phyloP scores from a whole-genome alignment of 1,140 invertebrate species.

The Brachystomella parvula region DNA sequence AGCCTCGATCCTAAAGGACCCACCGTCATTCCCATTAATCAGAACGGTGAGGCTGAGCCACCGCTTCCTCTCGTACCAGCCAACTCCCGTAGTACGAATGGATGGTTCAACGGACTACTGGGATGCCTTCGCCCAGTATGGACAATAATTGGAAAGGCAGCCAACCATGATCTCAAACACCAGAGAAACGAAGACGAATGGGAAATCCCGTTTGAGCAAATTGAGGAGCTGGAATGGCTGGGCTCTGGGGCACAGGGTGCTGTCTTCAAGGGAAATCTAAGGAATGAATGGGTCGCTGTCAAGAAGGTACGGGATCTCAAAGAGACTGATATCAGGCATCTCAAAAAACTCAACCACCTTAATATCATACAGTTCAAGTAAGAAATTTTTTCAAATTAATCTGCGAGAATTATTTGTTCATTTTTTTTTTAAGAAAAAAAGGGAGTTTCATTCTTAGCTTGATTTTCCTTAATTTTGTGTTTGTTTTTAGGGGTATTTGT shows the following conservation, averaged over 20 bases:
- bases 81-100: slow-evolving; percentile 37
- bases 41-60: slow-evolving; percentile 4
- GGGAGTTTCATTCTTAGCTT: neutral
- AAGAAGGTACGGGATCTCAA: slow-evolving; percentile 90
- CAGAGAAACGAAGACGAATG: slow-evolving; percentile 59
- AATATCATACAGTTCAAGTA: slow-evolving; percentile 94
- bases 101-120: slow-evolving; percentile 72
- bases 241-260: slow-evolving; percentile 93
- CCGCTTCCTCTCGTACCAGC: slow-evolving; percentile 21
- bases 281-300: slow-evolving; percentile 80
- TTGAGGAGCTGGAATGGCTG: slow-evolving; percentile 83
- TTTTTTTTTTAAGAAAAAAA: slow-evolving; percentile 9
- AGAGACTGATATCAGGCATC: slow-evolving; percentile 90
- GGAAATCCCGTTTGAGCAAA: slow-evolving; percentile 90
- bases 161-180: slow-evolving; percentile 57
- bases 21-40: neutral
- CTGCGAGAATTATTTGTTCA: neutral
- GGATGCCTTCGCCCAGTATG: slow-evolving; percentile 78
- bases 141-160: slow-evolving; percentile 72
- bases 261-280: slow-evolving; percentile 81
- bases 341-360: slow-evolving; percentile 88
- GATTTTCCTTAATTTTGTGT: slow-evolving; percentile 4
- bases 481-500: slow-evolving; percentile 71
- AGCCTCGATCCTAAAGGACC: neutral
- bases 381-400: slow-evolving; percentile 39